Conservation (phyloP, 2,888 invertebrate species). For the Leptinotarsa tumamoca region DNA sequence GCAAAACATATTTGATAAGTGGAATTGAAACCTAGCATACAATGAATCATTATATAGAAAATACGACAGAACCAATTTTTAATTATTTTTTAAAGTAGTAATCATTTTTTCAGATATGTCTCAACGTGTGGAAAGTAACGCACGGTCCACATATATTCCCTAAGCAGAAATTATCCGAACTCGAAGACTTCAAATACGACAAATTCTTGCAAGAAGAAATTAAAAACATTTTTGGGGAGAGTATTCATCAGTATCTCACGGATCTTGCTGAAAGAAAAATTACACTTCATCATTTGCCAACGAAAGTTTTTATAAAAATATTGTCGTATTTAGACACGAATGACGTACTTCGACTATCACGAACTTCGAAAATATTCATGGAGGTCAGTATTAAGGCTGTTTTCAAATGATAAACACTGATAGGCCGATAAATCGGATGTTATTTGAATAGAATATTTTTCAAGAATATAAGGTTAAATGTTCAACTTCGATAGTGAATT, state of each 20-base stretch:
- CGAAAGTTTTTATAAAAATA: constrained; percentile 54
- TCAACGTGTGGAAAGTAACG: constrained; percentile 50
- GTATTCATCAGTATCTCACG: constrained; percentile 45
- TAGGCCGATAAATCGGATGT: too few relatives aligned
- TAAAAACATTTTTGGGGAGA: constrained; percentile 54
- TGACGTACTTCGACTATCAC: constrained; percentile 45
- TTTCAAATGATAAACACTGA: not conserved
- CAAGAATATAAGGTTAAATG: too few relatives aligned
- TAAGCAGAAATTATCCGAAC: constrained; percentile 40
- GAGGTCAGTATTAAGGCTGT: constrained; percentile 41
- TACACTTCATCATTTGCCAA: constrained; percentile 48
- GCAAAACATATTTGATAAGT: too few relatives aligned
- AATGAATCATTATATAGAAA: too few relatives aligned
- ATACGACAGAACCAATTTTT: not conserved
- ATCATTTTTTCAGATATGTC: constrained; percentile 38
- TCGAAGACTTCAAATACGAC: constrained; percentile 54
- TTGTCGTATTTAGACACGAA: constrained; percentile 46
- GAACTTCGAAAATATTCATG: constrained; percentile 48
- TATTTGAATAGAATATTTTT: too few relatives aligned
- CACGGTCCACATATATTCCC: constrained; percentile 46
- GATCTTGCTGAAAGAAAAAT: constrained; percentile 39
- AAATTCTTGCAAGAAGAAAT: constrained; percentile 55
- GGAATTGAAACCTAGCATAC: too few relatives aligned
- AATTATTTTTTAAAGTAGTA: not conserved
- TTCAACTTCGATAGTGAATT: too few relatives aligned